Base-by-base conservation (phyloP, 2,113 vertebrate genomes). In the Acrocephalus arundinaceus region DNA sequence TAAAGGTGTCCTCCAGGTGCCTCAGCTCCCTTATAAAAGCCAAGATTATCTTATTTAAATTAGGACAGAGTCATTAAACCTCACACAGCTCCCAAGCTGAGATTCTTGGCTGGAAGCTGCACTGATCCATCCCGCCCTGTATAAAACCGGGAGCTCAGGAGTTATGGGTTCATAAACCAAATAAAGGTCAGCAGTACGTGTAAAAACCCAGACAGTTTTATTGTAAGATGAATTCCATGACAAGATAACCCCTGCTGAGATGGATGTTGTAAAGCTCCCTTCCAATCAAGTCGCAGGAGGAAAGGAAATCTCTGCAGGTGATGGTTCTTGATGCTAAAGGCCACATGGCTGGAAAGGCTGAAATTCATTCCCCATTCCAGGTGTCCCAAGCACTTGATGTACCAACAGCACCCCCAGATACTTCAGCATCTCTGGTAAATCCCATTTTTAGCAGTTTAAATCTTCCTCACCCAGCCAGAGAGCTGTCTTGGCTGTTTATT, bases 321-420 rank as follows among this genome's bases (percentile, higher is more conserved):
- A 11, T 9, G 21, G 6, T 5, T 72, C 43, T 31, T 39, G 9
- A 22, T 15, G 11, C 25, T 37, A 35, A 74, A 74, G 35, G 68
- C 67, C 51, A 12, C 1, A 2, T 27, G 80, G 68, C 54, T 33
- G 71, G 67, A 71, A 30, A 35, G 78, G 52, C 48, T 77, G 84
- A 46, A 75, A 28, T 35, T 63, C 57, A 31, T 55, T 28, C 54
- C 9, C 39, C 28, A 12, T 28, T 84, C 35, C 58, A 55, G 41
- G 39, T 43, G 25, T 51, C 45, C 55, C 0, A 0, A 39, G 63
- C 0, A 0, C 22, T 41, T 35, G 33, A 63, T 43, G 35, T 9
- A 52, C 33, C 2, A 2, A 28, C n/a, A 10, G 18, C 35, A 65
- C 14, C 39, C 33, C 46, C 18, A 66, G 39, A n/a, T 37, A 41